These are phyloP conservation scores for Luidia sarsii DNA, from an alignment of 53 echinoderm and acorn worm genomes.

Conservation along the genomic window DNA sequence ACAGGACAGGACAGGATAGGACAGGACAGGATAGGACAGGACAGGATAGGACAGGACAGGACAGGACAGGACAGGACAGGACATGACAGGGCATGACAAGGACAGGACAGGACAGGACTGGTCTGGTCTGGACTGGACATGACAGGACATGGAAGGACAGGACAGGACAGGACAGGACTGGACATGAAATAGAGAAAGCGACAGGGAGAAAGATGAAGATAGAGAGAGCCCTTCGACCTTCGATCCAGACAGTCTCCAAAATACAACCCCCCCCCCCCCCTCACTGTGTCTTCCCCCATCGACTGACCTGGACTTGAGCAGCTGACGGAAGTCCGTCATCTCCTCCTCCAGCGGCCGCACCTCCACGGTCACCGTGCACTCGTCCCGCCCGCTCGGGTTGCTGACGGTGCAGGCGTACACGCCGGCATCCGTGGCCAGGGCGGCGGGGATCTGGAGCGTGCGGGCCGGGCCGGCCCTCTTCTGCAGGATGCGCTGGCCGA, in stretches of 20 bases:
- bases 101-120: too few species aligned
- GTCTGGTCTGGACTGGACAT: too few species aligned
- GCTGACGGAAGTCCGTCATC: conserved; percentile 90
- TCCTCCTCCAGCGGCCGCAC: conserved; percentile 88
- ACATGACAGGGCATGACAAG: too few species aligned
- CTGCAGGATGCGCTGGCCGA: conserved; percentile 75
- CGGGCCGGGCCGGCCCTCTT: conserved; percentile 70
- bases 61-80: too few species aligned
- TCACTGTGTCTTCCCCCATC: too few species aligned
- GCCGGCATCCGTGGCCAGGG: conserved; percentile 88
- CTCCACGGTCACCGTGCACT: conserved; percentile 79
- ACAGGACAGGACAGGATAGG: too few species aligned
- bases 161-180: not conserved
- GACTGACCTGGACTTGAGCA: conserved; percentile 71
- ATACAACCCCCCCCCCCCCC: too few species aligned
- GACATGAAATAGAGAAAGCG: not conserved
- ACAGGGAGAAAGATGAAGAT: not conserved
- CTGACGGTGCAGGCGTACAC: conserved; percentile 78
- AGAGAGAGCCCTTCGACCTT: too few species aligned
- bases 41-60: too few species aligned
- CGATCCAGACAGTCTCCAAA: too few species aligned
- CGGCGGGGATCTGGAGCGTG: conserved; percentile 82
- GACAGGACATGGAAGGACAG: too few species aligned
- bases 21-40: too few species aligned
- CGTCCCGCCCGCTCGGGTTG: conserved; percentile 77